Evolutionary conservation across 2,113 vertebrate species (phyloP).

Genomic region (Noturus placidus): DNA sequence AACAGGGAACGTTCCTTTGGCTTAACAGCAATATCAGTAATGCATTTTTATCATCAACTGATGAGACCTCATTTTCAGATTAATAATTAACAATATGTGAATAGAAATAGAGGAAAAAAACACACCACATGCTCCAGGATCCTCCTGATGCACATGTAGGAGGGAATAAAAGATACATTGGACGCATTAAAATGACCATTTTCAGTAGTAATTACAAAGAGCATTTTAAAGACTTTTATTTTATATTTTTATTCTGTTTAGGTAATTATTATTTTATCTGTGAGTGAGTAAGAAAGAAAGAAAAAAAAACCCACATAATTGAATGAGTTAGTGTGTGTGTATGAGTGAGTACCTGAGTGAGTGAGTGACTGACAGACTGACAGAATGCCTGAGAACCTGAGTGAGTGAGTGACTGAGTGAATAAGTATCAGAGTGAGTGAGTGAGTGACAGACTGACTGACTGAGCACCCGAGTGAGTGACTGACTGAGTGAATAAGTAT

Average conservation of each 20-base stretch:
- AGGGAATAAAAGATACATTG: not conserved
- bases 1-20: not conserved
- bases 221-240: not conserved
- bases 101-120: not conserved
- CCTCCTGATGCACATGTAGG: not conserved
- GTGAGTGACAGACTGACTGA: not conserved
- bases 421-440: not conserved
- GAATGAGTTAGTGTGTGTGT: not conserved
- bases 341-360: not conserved
- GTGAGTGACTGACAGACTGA: not conserved
- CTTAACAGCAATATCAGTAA: not conserved
- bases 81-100: conserved; percentile 5
- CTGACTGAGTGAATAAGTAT: not conserved
- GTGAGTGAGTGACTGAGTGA: not conserved
- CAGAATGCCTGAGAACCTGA: not conserved
- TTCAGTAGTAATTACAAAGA: not conserved
- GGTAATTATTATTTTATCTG: not conserved
- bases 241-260: not conserved
- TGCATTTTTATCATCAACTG: not conserved
- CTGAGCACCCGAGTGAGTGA: not conserved
- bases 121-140: not conserved
- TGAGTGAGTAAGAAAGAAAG: not conserved
- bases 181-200: not conserved
- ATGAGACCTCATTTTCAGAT: conserved; percentile 9
- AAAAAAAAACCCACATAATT: not conserved